Evolutionary conservation across 2,113 vertebrate species (phyloP).

Genomic region (Lampris megalopsis): DNA sequence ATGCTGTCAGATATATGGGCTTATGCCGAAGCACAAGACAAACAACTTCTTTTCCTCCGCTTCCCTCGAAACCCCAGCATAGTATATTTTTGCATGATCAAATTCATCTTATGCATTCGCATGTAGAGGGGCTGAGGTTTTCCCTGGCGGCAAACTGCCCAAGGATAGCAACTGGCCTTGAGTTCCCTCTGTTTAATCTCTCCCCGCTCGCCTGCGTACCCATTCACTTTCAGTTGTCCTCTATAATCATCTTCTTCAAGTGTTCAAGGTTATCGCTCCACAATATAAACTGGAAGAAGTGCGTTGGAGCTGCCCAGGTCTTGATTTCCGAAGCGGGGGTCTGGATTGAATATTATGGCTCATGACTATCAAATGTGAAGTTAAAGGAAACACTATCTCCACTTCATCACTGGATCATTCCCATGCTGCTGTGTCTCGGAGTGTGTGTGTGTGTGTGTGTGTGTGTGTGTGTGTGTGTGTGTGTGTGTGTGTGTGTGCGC

Average conservation of each 20-base stretch:
- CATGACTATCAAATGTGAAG: neutral
- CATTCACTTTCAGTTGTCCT: no score
- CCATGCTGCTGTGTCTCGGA: neutral
- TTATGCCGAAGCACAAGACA: neutral
- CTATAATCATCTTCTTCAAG: no score
- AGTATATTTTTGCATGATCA: neutral
- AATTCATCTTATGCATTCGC: neutral
- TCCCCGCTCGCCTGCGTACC: no score
- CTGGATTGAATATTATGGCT: neutral
- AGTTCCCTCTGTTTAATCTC: no score
- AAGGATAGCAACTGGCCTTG: no score
- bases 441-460: neutral
- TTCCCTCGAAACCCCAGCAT: neutral
- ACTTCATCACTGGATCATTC: neutral
- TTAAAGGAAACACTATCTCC: no score
- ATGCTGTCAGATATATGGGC: neutral
- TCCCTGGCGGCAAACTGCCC: no score
- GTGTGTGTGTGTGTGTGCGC: slow-evolving; percentile 10
- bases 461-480: slow-evolving; percentile 5
- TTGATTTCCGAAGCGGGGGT: no score
- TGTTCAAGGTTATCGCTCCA: no score
- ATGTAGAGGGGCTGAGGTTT: neutral
- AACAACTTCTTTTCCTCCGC: neutral
- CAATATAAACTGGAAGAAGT: no score
- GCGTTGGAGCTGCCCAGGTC: no score